Percentiles rank a stretch among this genome's conserved stretches.
Conservation (phyloP, 2,113 vertebrate species). For the Climacteris rufus region DNA sequence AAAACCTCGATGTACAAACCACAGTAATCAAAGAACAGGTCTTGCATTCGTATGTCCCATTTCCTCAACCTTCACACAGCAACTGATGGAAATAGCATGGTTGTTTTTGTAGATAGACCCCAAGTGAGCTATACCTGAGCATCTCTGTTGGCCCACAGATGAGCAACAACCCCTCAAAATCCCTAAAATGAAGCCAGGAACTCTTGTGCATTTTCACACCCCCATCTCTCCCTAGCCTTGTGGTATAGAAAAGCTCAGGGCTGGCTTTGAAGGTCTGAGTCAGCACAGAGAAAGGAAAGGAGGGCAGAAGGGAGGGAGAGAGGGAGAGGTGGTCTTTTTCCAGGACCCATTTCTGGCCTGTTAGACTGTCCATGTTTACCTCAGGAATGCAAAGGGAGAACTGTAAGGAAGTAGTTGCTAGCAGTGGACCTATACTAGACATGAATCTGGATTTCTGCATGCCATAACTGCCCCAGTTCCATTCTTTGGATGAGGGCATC, state of each 20-base stretch:
- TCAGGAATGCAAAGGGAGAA: neutral
- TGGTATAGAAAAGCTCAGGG: neutral
- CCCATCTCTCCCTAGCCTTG: neutral
- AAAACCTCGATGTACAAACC: constrained; percentile 15
- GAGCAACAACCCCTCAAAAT: neutral
- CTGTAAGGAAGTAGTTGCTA: neutral
- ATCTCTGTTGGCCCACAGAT: neutral
- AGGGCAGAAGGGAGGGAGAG: neutral
- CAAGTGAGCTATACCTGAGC: neutral
- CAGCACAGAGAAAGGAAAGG: neutral
- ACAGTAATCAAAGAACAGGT: neutral
- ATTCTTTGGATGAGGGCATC: neutral
- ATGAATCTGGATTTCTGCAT: neutral
- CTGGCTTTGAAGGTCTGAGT: neutral
- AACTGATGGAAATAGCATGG: neutral
- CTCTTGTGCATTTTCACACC: neutral
- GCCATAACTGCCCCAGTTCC: neutral
- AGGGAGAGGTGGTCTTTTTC: neutral
- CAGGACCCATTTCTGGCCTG: neutral
- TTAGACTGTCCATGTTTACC: neutral
- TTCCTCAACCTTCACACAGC: neutral
- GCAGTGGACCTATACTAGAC: neutral
- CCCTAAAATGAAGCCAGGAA: neutral
- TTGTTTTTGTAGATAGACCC: neutral
- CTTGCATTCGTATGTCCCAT: fast-evolving